Percentiles rank a stretch among this genome's conserved stretches.
phyloP scores from a whole-genome alignment of 1,140 invertebrate species.

The Drosophila mauritiana region DNA sequence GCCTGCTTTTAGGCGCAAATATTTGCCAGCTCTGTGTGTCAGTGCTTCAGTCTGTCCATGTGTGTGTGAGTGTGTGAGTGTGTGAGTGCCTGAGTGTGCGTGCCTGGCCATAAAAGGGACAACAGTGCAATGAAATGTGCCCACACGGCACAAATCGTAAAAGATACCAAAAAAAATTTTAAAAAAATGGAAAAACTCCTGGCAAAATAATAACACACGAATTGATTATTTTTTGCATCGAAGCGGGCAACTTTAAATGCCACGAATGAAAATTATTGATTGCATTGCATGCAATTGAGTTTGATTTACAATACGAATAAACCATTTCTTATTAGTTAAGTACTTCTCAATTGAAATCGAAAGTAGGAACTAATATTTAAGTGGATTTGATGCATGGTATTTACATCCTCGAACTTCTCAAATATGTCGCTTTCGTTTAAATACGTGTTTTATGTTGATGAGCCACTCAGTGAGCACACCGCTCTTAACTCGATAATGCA shows the following conservation, averaged over 20 bases:
- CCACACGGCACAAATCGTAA: conserved; percentile 33
- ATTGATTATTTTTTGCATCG: conserved; percentile 10
- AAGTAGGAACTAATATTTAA: too few species aligned
- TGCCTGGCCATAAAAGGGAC: conserved; percentile 48
- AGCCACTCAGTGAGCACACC: conserved; percentile 4
- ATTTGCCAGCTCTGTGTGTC: conserved; percentile 44
- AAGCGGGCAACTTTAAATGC: not conserved
- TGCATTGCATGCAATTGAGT: too few species aligned
- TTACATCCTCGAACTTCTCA: not conserved
- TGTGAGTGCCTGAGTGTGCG: conserved; percentile 14
- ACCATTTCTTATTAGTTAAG: too few species aligned
- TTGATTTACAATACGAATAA: too few species aligned
- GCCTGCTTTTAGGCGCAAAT: conserved; percentile 73
- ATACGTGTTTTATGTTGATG: conserved; percentile 6
- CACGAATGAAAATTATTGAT: too few species aligned
- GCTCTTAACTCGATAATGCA: conserved; percentile 42
- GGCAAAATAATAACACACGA: conserved; percentile 1
- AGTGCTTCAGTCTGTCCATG: not conserved
- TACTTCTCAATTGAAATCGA: too few species aligned
- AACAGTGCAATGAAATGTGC: conserved; percentile 32
- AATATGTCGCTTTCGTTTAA: conserved; percentile 6
- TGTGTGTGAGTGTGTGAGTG: not conserved
- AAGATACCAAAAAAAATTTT: conserved; percentile 20
- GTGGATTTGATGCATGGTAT: too few species aligned
- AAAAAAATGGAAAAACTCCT: not conserved